These are phyloP conservation scores for Cheilosia urbana DNA, from an alignment of 2,888 invertebrate genomes.

Conservation along the genomic window DNA sequence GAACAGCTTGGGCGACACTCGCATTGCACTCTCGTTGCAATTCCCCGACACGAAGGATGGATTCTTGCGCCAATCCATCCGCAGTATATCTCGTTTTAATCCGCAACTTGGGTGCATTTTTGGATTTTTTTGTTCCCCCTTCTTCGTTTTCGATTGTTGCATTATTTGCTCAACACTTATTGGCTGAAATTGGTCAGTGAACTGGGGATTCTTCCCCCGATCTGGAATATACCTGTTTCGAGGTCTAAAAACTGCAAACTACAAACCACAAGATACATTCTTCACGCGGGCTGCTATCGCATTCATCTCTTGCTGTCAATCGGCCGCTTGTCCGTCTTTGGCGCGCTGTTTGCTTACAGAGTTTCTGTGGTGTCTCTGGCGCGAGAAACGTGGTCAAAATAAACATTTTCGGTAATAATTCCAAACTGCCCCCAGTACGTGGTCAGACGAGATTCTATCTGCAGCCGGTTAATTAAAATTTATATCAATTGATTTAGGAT, in stretches of 20 bases:
- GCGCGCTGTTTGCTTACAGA: conserved; percentile 50
- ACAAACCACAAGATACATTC: conserved; percentile 36
- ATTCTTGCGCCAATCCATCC: conserved; percentile 31
- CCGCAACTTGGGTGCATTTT: conserved; percentile 2
- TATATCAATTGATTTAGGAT: conserved; percentile 32
- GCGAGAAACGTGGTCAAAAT: conserved; percentile 54
- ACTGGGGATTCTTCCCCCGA: conserved; percentile 24
- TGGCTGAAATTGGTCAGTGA: conserved; percentile 55
- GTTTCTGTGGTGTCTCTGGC: conserved; percentile 5
- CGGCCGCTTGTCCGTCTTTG: conserved; percentile 59
- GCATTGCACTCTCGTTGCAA: conserved; percentile 5
- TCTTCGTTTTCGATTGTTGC: conserved; percentile 35
- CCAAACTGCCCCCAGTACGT: conserved; percentile 29
- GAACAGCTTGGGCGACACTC: conserved; percentile 55
- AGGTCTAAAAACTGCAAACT: background rate
- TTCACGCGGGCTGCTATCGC: conserved; percentile 44
- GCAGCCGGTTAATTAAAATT: conserved; percentile 49
- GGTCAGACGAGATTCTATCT: conserved; percentile 51
- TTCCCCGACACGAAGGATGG: conserved; percentile 26
- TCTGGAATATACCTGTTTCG: conserved; percentile 27
- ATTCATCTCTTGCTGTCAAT: conserved; percentile 63
- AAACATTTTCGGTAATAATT: conserved; percentile 41
- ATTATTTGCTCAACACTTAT: conserved; percentile 44
- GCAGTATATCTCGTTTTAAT: conserved; percentile 29
- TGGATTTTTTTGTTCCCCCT: background rate